Base-by-base conservation (phyloP, 2,888 invertebrate species). In the Chrysolina oricalcia region DNA sequence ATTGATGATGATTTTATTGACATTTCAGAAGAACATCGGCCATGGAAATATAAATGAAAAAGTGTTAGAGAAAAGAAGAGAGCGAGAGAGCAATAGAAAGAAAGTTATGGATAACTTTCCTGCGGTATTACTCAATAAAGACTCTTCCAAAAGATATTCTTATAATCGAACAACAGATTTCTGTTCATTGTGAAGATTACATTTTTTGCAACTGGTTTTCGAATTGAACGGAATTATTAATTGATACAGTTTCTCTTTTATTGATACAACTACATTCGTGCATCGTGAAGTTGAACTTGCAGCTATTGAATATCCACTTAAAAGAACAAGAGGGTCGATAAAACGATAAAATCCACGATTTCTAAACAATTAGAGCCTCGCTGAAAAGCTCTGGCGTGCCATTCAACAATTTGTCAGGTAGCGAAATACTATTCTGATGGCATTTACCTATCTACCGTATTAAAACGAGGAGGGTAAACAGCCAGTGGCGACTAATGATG, bases 401-500 rank as follows among this genome's bases (percentile, higher is more conserved):
- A 76, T 74, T 73, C 63, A 64, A 78, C 78, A 77, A 82, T 83
- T 81, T 83, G 78, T 82, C 78, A 81, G 75, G 75, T 53, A 69
- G 56, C 53, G 71, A 75, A 74, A 76, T 77, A 79, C 76, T 76
- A 76, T 64, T 75, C 72, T 62, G 76, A 75, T 75, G 76, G 78
- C 75, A 72, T 75, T 79, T 79, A 77, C 77, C 79, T 80, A 82
- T 78, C 81, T 73, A 74, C 79, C 75, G 68, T 69, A 73, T 77
- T 73, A 73, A 72, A 75, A 77, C 59, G 74, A 78, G 76, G 72
- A 74, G 78, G 67, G 73, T 64, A 73, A 62, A 59, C 35, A 59
- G 59, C 59, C 35, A 35, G 72, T 64, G 75, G 81, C 81, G 81
- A 74, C 75, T 86, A 86, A 86, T 86, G 87, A 87, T 86, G 86